A percentile compares a stretch with the other conserved stretches of the same genome.
Evolutionary conservation across 2,797 vertebrate species (phyloP).

Genomic region (Sphenopsis melanotis): DNA sequence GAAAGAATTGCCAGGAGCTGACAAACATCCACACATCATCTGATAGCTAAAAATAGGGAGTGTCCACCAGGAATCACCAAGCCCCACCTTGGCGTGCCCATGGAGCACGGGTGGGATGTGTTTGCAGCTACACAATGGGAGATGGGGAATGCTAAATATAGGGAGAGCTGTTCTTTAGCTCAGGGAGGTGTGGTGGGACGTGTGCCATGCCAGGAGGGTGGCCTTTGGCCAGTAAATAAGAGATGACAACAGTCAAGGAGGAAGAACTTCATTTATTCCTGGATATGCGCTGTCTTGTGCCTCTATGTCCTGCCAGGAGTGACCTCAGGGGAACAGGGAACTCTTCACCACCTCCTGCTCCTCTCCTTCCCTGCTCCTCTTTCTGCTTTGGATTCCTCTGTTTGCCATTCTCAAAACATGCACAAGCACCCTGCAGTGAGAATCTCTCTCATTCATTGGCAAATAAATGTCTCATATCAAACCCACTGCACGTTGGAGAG

Average conservation of each 20-base stretch:
- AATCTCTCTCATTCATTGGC: not conserved
- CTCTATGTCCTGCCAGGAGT: not conserved
- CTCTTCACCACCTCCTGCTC: not conserved
- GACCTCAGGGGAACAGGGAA: not conserved
- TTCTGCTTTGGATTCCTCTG: not conserved
- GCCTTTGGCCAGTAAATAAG: not conserved
- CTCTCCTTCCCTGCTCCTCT: not conserved
- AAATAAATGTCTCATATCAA: not conserved
- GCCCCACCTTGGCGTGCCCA: not conserved
- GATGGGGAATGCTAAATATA: slow-evolving; percentile 19
- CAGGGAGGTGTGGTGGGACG: not conserved
- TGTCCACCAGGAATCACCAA: not conserved
- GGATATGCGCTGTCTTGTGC: fast-evolving
- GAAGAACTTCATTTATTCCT: not conserved
- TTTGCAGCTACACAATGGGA: slow-evolving; percentile 15
- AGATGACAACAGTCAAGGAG: not conserved
- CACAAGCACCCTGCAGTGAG: not conserved
- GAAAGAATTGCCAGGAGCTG: not conserved
- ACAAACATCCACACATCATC: not conserved
- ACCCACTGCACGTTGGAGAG: not conserved
- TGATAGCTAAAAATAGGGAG: slow-evolving; percentile 32
- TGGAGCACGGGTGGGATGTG: not conserved
- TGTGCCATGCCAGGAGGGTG: fast-evolving
- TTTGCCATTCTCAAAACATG: not conserved
- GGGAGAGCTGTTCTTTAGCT: not conserved